phyloP scores from a whole-genome alignment of 2,888 invertebrate species.

The Autographa gamma region DNA sequence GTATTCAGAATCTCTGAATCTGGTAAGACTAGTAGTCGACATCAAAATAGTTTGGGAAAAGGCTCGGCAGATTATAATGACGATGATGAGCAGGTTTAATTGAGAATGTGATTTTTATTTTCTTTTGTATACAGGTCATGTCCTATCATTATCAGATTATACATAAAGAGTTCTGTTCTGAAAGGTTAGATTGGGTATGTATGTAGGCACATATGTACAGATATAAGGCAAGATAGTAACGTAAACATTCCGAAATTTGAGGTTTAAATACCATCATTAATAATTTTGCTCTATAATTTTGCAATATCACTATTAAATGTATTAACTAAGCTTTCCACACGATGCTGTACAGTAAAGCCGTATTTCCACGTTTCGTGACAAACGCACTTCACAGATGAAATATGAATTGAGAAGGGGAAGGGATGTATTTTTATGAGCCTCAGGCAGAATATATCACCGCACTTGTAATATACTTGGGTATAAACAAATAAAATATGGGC shows the following conservation, averaged over 20 bases:
- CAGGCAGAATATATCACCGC: slow-evolving; percentile 60
- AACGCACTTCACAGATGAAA: slow-evolving; percentile 65
- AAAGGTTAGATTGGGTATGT: no score
- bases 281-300: neutral
- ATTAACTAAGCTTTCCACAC: slow-evolving; percentile 9
- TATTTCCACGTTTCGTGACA: slow-evolving; percentile 56
- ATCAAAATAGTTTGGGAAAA: no score
- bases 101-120: no score
- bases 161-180: no score
- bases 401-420: slow-evolving; percentile 59
- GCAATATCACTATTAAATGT: neutral
- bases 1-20: no score
- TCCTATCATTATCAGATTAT: no score
- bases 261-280: neutral
- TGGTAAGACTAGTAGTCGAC: no score
- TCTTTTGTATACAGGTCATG: no score
- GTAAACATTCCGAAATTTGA: neutral
- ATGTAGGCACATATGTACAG: no score
- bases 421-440: slow-evolving; percentile 65
- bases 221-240: neutral
- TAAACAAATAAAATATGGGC: slow-evolving; percentile 61
- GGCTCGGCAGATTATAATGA: no score
- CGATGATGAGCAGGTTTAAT: no score
- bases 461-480: slow-evolving; percentile 57
- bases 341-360: slow-evolving; percentile 28